These are phyloP conservation scores for Phaethon lepturus DNA, from an alignment of 2,113 vertebrate genomes.

Conservation along the genomic window DNA sequence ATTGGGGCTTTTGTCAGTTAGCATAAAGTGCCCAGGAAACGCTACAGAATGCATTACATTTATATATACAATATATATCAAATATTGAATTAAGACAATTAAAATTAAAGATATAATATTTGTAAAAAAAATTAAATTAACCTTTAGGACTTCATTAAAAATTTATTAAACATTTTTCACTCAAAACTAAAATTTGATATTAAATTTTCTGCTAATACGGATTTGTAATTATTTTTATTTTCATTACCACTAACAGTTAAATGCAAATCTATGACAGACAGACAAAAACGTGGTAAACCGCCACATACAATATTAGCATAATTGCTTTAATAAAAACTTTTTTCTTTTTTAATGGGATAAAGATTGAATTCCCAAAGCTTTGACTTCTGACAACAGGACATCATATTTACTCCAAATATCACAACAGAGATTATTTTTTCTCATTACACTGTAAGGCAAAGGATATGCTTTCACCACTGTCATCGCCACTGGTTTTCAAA, in stretches of 20 bases:
- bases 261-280: not conserved
- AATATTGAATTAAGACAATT: not conserved
- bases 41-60: not conserved
- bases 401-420: not conserved
- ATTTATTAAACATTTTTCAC: not conserved
- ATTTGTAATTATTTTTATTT: not conserved
- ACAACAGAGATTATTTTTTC: not conserved
- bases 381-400: not conserved
- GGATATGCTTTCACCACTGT: not conserved
- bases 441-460: not conserved
- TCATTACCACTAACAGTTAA: not conserved
- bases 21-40: not conserved
- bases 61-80: not conserved
- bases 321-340: not conserved
- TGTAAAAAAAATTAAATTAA: not conserved
- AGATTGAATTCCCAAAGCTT: not conserved
- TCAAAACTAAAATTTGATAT: not conserved
- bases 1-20: not conserved
- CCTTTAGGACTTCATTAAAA: not conserved
- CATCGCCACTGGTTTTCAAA: not conserved
- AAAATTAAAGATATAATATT: not conserved
- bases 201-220: not conserved
- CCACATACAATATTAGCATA: not conserved
- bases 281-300: not conserved
- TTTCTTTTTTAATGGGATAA: not conserved